phyloP scores from a whole-genome alignment of 2,113 vertebrate species.

The Apodemus speciosus region DNA sequence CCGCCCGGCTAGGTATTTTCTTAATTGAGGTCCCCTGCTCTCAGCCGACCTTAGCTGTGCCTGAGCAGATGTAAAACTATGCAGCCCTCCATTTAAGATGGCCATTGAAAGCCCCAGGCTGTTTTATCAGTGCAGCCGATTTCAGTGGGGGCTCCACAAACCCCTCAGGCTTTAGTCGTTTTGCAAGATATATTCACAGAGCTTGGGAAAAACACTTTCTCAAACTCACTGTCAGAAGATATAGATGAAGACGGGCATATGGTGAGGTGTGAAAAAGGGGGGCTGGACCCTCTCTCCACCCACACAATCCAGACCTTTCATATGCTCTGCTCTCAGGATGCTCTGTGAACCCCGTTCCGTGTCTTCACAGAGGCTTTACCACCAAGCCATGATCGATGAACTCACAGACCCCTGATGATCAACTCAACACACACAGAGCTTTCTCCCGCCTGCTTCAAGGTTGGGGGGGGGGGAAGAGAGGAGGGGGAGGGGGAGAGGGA shows the following conservation, averaged over 20 bases:
- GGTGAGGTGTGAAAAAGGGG: no score
- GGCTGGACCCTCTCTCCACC: neutral
- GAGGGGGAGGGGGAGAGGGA: neutral
- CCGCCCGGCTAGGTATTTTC: no score
- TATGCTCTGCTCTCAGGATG: no score
- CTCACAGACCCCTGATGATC: neutral
- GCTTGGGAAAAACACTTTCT: neutral
- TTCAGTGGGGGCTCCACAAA: neutral
- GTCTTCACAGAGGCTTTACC: neutral
- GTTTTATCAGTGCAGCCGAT: neutral
- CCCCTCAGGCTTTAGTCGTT: neutral
- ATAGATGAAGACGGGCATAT: neutral
- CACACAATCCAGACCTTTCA: neutral
- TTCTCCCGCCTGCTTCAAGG: neutral
- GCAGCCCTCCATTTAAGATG: neutral
- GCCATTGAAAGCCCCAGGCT: neutral
- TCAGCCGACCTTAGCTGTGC: neutral
- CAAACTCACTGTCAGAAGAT: neutral
- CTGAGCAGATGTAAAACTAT: neutral
- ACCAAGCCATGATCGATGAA: neutral
- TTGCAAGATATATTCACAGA: neutral
- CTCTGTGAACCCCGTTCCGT: neutral
- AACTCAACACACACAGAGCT: accelerated
- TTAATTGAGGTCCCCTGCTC: neutral
- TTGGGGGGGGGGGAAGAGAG: neutral